A percentile compares a stretch with the other conserved stretches of the same genome.
Evolutionary conservation across 2,797 vertebrate genomes (phyloP).

Genomic region (Gambelia wislizenii): DNA sequence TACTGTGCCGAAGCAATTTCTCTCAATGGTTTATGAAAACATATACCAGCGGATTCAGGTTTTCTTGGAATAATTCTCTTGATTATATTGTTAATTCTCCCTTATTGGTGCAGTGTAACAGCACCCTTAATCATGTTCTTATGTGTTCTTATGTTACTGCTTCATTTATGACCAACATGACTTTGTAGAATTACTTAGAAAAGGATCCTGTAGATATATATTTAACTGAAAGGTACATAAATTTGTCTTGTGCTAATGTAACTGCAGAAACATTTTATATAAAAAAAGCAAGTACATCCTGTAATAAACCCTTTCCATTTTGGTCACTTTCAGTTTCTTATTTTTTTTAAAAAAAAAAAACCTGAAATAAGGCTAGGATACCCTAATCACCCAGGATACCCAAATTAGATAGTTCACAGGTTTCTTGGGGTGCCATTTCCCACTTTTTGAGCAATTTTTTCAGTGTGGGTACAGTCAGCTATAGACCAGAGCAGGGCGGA

Average conservation of each 20-base stretch:
- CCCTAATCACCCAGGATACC: no score
- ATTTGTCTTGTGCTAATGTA: neutral
- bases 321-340: no score
- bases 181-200: constrained; percentile 9
- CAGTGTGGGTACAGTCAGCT: no score
- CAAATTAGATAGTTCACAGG: no score
- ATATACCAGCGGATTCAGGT: neutral
- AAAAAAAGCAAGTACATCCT: no score
- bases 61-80: neutral
- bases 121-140: neutral
- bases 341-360: no score
- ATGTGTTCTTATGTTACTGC: neutral
- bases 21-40: neutral
- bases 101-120: neutral
- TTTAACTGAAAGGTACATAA: neutral
- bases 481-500: no score
- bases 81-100: constrained; percentile 7
- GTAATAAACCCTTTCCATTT: no score
- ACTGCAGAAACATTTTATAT: neutral
- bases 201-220: neutral
- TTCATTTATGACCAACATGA: neutral
- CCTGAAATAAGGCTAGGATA: no score
- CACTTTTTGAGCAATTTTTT: no score
- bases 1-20: neutral
- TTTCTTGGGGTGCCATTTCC: no score